Evolutionary conservation across 2,797 vertebrate genomes (phyloP).

Genomic region (Lycodopsis pacificus): DNA sequence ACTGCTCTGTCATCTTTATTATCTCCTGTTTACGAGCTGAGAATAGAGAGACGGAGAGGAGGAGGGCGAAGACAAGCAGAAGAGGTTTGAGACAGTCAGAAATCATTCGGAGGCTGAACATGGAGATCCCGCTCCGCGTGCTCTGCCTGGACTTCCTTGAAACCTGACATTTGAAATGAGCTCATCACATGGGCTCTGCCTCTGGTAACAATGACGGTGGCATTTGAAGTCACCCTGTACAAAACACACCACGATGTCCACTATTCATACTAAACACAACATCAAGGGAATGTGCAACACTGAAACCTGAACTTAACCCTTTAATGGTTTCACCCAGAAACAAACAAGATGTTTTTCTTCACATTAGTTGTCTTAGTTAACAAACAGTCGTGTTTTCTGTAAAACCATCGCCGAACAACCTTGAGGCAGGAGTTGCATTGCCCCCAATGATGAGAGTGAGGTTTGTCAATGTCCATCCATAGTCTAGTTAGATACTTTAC

Average conservation of each 20-base stretch:
- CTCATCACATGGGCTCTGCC: constrained; percentile 4
- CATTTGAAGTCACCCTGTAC: constrained; percentile 21
- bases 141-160: constrained; percentile 8
- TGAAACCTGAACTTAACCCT: neutral
- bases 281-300: neutral
- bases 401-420: neutral
- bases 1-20: constrained; percentile 98
- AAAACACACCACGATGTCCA: constrained; percentile 9
- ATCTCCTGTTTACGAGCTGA: constrained; percentile 99
- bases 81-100: constrained; percentile 28
- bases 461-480: neutral
- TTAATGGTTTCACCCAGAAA: neutral
- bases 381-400: neutral
- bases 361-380: neutral
- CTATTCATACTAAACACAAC: neutral
- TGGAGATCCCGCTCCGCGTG: neutral
- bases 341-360: neutral
- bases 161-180: constrained; percentile 49
- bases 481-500: no score
- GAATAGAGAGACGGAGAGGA: constrained; percentile 1
- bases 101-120: constrained; percentile 19
- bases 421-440: neutral
- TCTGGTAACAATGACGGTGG: constrained; percentile 23
- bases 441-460: neutral
- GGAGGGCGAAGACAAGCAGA: neutral